Evolutionary conservation across 2,888 invertebrate genomes (phyloP).

Genomic region (Amblyjoppa proteus): DNA sequence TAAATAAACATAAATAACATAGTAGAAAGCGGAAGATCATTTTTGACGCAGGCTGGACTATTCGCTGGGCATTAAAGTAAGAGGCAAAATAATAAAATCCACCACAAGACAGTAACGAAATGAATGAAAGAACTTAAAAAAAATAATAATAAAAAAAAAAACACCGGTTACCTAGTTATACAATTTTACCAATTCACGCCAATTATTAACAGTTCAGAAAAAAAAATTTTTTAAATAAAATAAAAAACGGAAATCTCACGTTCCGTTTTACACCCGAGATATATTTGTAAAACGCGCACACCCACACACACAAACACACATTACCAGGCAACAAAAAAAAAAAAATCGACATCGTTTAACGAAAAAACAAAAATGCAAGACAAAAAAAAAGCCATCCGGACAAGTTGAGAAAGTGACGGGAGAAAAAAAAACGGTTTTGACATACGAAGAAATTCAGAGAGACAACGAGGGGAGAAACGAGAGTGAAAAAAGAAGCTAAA

Average conservation of each 20-base stretch:
- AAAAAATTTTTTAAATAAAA: conserved; percentile 55
- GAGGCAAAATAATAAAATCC: conserved; percentile 46
- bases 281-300: conserved; percentile 59
- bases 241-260: conserved; percentile 56
- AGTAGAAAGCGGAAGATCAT: conserved; percentile 65
- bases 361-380: conserved; percentile 58
- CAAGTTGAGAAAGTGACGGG: conserved; percentile 57
- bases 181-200: conserved; percentile 60
- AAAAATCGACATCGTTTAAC: conserved; percentile 47
- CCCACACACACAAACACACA: conserved; percentile 27
- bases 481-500: conserved; percentile 32
- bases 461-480: conserved; percentile 30
- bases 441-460: conserved; percentile 58
- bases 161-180: conserved; percentile 82
- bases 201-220: conserved; percentile 44
- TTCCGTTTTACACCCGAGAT: conserved; percentile 43
- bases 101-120: conserved; percentile 25
- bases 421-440: conserved; percentile 69
- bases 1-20: conserved; percentile 73
- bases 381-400: conserved; percentile 50
- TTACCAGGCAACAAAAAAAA: conserved; percentile 53
- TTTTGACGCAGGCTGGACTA: conserved; percentile 81
- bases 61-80: conserved; percentile 84
- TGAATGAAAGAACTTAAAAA: neutral
- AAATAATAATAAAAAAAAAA: conserved; percentile 12